Conservation (phyloP, 2,888 invertebrate genomes). For the Gisinianus flammeolus region DNA sequence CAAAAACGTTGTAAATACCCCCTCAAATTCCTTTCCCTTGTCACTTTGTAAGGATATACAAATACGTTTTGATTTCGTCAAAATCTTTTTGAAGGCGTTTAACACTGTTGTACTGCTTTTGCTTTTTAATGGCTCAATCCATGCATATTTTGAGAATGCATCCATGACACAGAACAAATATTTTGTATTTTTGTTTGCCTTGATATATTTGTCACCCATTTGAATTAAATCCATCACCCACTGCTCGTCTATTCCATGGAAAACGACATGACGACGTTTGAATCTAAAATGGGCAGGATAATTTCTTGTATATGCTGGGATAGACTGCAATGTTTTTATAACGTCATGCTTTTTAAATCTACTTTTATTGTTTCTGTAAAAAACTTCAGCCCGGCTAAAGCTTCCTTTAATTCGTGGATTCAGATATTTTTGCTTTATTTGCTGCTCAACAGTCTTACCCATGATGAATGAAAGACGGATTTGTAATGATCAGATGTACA, state of each 20-base stretch:
- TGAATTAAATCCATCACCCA: conserved; percentile 35
- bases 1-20: not conserved
- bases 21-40: not conserved
- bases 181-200: conserved; percentile 34
- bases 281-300: conserved; percentile 28
- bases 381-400: conserved; percentile 9
- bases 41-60: not conserved
- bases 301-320: conserved; percentile 59
- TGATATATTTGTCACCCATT: conserved; percentile 17
- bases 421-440: conserved; percentile 17
- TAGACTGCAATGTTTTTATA: not conserved
- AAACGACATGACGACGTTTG: conserved; percentile 35
- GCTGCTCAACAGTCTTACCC: conserved; percentile 2
- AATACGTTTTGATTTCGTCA: not conserved
- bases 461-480: not conserved
- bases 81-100: not conserved
- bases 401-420: conserved; percentile 33
- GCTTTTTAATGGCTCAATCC: conserved; percentile 44
- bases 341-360: not conserved
- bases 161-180: conserved; percentile 49
- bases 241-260: conserved; percentile 41
- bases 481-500: not conserved
- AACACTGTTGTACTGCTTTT: conserved; percentile 32
- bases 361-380: conserved; percentile 3
- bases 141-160: conserved; percentile 49